Evolutionary conservation across 2,113 vertebrate species (phyloP).

Genomic region (Sturnira hondurensis): DNA sequence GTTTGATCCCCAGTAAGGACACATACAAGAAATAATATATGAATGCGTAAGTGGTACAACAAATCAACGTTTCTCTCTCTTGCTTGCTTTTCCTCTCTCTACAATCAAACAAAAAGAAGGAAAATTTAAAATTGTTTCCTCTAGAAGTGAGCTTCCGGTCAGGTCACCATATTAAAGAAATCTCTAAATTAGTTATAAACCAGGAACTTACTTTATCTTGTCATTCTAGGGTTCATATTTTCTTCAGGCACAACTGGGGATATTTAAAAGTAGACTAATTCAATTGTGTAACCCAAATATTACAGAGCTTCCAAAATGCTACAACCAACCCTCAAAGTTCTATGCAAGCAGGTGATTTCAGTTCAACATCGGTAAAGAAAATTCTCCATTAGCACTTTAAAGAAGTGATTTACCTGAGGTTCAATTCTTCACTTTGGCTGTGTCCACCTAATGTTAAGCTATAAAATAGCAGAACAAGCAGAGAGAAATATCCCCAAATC

Average conservation of each 20-base stretch:
- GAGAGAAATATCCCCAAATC: neutral
- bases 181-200: neutral
- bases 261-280: conserved; percentile 11
- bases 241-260: neutral
- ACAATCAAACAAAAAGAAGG: neutral
- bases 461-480: neutral
- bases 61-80: neutral
- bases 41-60: neutral
- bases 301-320: conserved; percentile 29
- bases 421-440: neutral
- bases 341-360: neutral
- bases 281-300: neutral
- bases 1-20: neutral
- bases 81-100: neutral
- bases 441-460: neutral
- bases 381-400: neutral
- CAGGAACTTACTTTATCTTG: neutral
- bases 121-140: conserved; percentile 18
- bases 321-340: neutral
- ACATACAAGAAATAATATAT: neutral
- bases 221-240: neutral
- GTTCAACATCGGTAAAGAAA: neutral
- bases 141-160: conserved; percentile 29
- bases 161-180: neutral
- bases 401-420: neutral